Evolutionary conservation across 2,113 vertebrate species (phyloP).

Genomic region (Strix aluco): DNA sequence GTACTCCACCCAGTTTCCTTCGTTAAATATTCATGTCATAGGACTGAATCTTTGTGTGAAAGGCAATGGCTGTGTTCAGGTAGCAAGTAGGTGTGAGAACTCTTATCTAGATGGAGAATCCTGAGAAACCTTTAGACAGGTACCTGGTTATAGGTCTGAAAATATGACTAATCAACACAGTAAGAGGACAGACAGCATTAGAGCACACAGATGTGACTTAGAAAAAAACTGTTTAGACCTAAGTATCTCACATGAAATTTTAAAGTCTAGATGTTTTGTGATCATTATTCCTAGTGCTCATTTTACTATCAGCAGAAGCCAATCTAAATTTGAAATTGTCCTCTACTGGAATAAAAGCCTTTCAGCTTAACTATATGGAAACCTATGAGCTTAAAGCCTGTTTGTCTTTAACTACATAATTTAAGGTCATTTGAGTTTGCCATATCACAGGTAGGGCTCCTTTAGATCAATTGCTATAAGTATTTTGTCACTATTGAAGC

Average conservation of each 20-base stretch:
- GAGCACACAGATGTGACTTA: background rate
- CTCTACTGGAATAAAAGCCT: background rate
- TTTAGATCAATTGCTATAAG: background rate
- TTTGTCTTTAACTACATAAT: background rate
- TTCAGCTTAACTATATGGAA: background rate
- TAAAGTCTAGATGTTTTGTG: background rate
- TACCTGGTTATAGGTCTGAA: slow-evolving; percentile 11
- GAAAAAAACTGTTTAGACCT: background rate
- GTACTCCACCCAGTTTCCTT: slow-evolving; percentile 61
- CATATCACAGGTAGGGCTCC: background rate
- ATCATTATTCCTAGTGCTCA: background rate
- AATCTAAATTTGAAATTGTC: background rate
- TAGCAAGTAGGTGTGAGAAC: slow-evolving; percentile 68
- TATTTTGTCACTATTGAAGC: background rate
- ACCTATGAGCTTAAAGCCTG: background rate
- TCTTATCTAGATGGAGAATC: slow-evolving; percentile 65
- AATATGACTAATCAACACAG: slow-evolving; percentile 53
- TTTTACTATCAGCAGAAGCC: slow-evolving; percentile 12
- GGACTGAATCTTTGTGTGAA: slow-evolving; percentile 52
- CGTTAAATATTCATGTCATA: slow-evolving; percentile 55
- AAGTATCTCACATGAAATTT: background rate
- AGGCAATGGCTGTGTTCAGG: slow-evolving; percentile 28
- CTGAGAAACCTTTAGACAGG: slow-evolving; percentile 50
- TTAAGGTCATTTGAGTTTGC: background rate
- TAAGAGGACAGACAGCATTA: background rate